These are phyloP conservation scores for Hecatera dysodea DNA, from an alignment of 2,888 invertebrate species.

Conservation along the genomic window DNA sequence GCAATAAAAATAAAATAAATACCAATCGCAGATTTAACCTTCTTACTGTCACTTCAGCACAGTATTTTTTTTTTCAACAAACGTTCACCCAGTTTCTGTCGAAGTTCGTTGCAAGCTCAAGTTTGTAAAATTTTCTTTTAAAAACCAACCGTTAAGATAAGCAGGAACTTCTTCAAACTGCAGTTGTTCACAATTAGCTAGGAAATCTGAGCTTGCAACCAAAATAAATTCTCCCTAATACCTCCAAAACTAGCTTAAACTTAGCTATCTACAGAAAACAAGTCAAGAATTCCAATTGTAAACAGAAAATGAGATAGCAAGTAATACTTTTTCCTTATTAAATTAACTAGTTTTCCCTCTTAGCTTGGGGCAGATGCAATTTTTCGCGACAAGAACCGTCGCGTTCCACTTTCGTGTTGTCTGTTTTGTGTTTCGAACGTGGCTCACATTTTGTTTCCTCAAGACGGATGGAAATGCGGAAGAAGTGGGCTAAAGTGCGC, in stretches of 20 bases:
- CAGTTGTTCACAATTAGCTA: constrained; percentile 43
- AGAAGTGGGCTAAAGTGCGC: constrained; percentile 41
- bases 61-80: constrained; percentile 23
- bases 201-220: constrained; percentile 23
- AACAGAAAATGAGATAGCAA: constrained; percentile 41
- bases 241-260: neutral
- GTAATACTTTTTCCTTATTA: constrained; percentile 54
- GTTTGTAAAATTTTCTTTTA: constrained; percentile 42
- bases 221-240: constrained; percentile 29
- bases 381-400: constrained; percentile 57
- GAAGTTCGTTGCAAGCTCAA: constrained; percentile 21
- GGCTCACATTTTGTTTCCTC: constrained; percentile 45
- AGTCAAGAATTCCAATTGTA: constrained; percentile 41
- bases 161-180: constrained; percentile 36
- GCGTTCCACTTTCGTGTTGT: constrained; percentile 51
- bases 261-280: constrained; percentile 29
- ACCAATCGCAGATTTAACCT: neutral
- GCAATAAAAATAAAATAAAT: neutral
- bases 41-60: neutral
- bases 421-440: constrained; percentile 56
- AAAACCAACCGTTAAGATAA: constrained; percentile 51
- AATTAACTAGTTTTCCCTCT: constrained; percentile 57
- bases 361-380: constrained; percentile 55
- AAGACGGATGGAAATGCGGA: constrained; percentile 40
- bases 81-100: constrained; percentile 26